Evolutionary conservation across 2,113 vertebrate genomes (phyloP), one percentile per base, ranked within the genome.

Genomic region (Sturnira hondurensis): DNA sequence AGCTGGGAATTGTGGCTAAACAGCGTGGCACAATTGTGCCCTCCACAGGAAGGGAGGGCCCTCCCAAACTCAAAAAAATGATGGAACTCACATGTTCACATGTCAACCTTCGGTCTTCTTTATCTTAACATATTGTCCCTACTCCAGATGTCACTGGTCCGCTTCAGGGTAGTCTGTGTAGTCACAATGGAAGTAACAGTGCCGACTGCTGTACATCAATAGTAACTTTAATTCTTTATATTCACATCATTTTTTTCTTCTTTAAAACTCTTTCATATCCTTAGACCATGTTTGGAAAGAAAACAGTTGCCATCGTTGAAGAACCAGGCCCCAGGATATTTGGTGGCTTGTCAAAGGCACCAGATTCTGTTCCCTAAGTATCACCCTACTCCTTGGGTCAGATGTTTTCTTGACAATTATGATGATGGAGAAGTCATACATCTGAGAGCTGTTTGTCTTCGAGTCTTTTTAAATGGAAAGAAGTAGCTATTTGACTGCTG

Each of bases 341-440:
- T 47, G 26, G n/a, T 58, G 71, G 54, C 26, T 47, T 50, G 45
- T 74, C 12, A 90, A 33, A 84, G 47, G 61, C 13, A 8, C 28
- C 24, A 14, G 73, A 22, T 67, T 38, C n/a, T 16, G 5, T 56
- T 50, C 33, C 33, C 33, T 20, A 7, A 26, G n/a, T 33, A n/a
- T 17, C 11, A 16, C 45, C 61, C 65, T 52, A 1, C 7, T 61
- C 52, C 41, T 24, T 3, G 86, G 83, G 86, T 96, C 93, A 93
- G 41, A 83, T 90, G 87, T 73, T 38, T 33, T 68, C 93, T 28
- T 95, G 91, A 95, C 95, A 70, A n/a, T 52, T 94, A 86, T 54
- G 90, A 92, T 91, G 97, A 96, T 95, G 86, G 94, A 96, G 91
- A 91, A 68, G 96, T 80, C 38, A 0, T 13, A 13, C 71, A 88